Evolutionary conservation across 2,888 invertebrate genomes (phyloP), one percentile per base, ranked within the genome.

Genomic region (Lasioglossum lativentre): DNA sequence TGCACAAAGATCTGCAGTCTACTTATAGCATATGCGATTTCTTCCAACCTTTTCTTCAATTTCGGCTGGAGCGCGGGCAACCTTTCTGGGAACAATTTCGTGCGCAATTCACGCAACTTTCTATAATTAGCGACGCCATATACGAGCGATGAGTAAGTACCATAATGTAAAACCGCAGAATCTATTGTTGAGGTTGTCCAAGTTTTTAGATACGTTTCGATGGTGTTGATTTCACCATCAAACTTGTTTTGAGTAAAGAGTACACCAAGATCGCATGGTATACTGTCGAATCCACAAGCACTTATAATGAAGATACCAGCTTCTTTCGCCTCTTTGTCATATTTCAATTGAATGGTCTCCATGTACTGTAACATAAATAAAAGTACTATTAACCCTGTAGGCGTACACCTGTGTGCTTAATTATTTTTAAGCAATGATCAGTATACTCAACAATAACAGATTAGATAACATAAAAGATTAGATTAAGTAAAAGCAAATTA

Each of bases 211-310:
- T 97, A 98, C 0, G 97, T 96, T 94, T 97, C 97, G 73, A 97
- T 96, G 0, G 97, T 97, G 95, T 98, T 98, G 12, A 98, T 94
- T 30, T 94, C 94, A 95, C 98, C 98, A 87, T 96, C 96, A 93
- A 98, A 98, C 91, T 98, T 96, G 88, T 97, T 95, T 92, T 97
- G 96, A 66, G 98, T 95, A 94, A 96, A 98, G n/a, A 97, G 95
- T 0, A 98, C 95, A 0, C 99, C 99, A 95, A 99, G 95, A 93
- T 99, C 99, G 73, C 97, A 96, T 27, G 99, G 99, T 89, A 99
- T 97, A 92, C 98, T 98, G 95, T 99, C 99, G 94, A 98, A 98
- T 47, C 99, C 99, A 95, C 99, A 99, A 1, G 99, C 97, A 89
- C 98, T 98, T 45, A 99, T 95, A 14, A 99, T 96, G 95, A 97